These are phyloP conservation scores for Distichodus sexfasciatus DNA, from an alignment of 2,797 vertebrate species.

Conservation along the genomic window DNA sequence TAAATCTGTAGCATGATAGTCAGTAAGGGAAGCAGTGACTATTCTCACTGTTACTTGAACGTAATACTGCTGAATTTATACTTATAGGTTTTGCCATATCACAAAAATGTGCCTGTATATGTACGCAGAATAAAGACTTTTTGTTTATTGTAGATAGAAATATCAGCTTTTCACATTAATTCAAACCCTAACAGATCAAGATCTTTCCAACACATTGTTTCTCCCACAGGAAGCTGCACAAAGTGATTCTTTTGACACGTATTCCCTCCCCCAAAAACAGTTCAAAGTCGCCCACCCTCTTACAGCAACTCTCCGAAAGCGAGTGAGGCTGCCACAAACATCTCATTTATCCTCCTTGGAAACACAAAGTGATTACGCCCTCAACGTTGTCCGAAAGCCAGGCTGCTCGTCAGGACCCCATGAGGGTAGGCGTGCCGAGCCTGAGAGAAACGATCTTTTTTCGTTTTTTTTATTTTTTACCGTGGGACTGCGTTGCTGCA, in stretches of 20 bases:
- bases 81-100: no score
- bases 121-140: no score
- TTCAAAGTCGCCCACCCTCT: slow-evolving; percentile 1
- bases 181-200: not conserved
- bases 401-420: slow-evolving; percentile 68
- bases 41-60: no score
- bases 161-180: no score
- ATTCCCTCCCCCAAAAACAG: not conserved
- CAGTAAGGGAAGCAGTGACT: no score
- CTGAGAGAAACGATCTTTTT: slow-evolving; percentile 63
- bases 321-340: slow-evolving; percentile 55
- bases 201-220: slow-evolving; percentile 1
- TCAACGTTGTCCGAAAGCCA: slow-evolving; percentile 69
- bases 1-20: no score
- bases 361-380: slow-evolving; percentile 62
- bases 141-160: no score
- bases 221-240: no score
- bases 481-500: slow-evolving; percentile 50
- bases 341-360: slow-evolving; percentile 61
- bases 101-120: no score
- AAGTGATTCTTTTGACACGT: no score
- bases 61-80: no score
- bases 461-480: slow-evolving; percentile 41
- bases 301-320: slow-evolving; percentile 41
- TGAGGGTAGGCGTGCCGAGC: slow-evolving; percentile 74